These are phyloP conservation scores for Ciona savignyi DNA, from an alignment of 23 tunicate species.

Conservation along the genomic window DNA sequence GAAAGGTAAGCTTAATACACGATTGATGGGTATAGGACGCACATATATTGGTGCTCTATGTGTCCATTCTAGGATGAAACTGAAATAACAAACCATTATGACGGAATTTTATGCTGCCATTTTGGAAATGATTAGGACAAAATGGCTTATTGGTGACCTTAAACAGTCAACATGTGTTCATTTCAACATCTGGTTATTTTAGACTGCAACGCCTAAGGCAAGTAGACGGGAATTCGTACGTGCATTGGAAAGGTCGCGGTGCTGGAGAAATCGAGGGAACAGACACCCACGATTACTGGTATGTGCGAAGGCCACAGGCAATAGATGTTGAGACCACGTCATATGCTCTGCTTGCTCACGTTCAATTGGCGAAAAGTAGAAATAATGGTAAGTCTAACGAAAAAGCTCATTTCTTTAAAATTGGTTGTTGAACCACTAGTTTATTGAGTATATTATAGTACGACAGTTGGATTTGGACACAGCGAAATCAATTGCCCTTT, in stretches of 20 bases:
- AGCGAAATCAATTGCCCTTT: slow-evolving; percentile 10
- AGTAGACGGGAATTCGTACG: neutral
- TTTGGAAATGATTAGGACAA: too few species aligned
- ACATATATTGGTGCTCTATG: too few species aligned
- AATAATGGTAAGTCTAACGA: neutral
- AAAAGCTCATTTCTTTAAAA: neutral
- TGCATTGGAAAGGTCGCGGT: slow-evolving; percentile 41
- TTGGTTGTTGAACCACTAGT: neutral
- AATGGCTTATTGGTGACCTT: too few species aligned
- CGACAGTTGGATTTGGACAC: slow-evolving; percentile 13
- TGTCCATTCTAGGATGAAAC: too few species aligned
- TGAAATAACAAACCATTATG: too few species aligned
- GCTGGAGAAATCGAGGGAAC: slow-evolving; percentile 36
- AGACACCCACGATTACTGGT: slow-evolving; percentile 59
- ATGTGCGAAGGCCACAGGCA: slow-evolving; percentile 25
- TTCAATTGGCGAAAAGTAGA: slow-evolving; percentile 4
- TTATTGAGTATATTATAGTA: neutral
- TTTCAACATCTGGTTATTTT: too few species aligned
- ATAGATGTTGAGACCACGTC: slow-evolving; percentile 58
- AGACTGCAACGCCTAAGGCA: neutral
- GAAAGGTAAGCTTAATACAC: too few species aligned
- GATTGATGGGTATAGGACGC: too few species aligned
- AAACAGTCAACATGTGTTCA: too few species aligned
- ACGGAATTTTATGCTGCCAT: too few species aligned
- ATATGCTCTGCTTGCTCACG: slow-evolving; percentile 45